Evolutionary conservation across 2,888 invertebrate species (phyloP).

Genomic region (Selenia dentaria): DNA sequence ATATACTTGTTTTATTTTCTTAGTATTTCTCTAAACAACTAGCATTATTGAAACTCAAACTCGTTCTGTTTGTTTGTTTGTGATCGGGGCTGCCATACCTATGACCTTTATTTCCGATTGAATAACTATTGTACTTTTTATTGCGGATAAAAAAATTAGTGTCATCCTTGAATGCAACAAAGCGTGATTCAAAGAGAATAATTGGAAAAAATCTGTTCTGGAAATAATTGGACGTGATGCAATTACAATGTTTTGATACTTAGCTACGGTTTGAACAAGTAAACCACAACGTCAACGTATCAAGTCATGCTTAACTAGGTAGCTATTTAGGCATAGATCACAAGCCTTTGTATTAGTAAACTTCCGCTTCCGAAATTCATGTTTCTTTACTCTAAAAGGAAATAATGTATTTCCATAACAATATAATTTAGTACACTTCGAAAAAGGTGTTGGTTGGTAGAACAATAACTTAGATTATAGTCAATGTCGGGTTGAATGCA

Average conservation of each 20-base stretch:
- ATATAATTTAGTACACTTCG: no score
- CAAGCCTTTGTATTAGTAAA: no score
- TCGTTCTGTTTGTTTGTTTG: slow-evolving; percentile 37
- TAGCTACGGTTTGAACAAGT: background rate
- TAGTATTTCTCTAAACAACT: slow-evolving; percentile 30
- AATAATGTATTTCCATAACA: no score
- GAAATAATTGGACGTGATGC: slow-evolving; percentile 27
- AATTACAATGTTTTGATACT: slow-evolving; percentile 15
- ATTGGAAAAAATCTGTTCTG: slow-evolving; percentile 13
- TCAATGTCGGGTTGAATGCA: no score
- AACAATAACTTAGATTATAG: no score
- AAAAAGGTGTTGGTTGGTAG: no score
- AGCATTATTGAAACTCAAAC: slow-evolving; percentile 25
- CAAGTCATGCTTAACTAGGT: no score
- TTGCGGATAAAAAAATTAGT: slow-evolving; percentile 57
- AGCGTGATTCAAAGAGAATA: slow-evolving; percentile 46
- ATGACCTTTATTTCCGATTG: slow-evolving; percentile 57
- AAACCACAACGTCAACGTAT: no score
- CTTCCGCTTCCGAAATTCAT: no score
- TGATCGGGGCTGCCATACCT: slow-evolving; percentile 41
- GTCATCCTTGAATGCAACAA: slow-evolving; percentile 68
- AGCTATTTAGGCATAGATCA: no score
- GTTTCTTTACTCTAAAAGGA: no score
- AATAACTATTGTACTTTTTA: slow-evolving; percentile 49
- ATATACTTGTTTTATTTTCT: slow-evolving; percentile 5